Percentiles rank a stretch among this genome's conserved stretches.
Conservation (phyloP, 2,888 invertebrate species). For the Apamea anceps region DNA sequence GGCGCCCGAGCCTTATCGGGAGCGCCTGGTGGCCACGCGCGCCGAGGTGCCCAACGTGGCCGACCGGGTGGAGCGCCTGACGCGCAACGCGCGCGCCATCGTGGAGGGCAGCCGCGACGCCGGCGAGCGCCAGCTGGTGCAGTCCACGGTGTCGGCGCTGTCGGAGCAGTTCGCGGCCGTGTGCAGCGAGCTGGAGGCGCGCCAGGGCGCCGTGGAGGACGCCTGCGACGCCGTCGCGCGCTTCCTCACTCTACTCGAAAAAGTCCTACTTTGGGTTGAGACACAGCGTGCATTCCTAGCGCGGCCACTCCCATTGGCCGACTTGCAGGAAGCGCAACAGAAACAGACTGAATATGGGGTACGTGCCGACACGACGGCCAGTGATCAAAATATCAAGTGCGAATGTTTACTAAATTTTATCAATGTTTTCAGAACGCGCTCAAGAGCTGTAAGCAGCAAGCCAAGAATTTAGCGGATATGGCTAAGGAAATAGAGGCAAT, state of each 20-base stretch:
- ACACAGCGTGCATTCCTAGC: slow-evolving; percentile 95
- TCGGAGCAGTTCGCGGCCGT: slow-evolving; percentile 95
- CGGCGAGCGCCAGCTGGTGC: slow-evolving; percentile 93
- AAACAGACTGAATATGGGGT: slow-evolving; percentile 97
- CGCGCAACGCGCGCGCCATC: slow-evolving; percentile 94
- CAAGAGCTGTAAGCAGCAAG: slow-evolving; percentile 96
- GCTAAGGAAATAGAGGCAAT: slow-evolving; percentile 96
- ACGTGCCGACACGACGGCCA: slow-evolving; percentile 64
- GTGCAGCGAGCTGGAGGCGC: slow-evolving; percentile 94
- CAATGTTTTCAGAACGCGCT: slow-evolving; percentile 93
- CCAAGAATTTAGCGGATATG: slow-evolving; percentile 97
- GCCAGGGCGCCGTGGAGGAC: slow-evolving; percentile 95
- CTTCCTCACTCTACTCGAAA: slow-evolving; percentile 95
- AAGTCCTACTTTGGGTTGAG: slow-evolving; percentile 95
- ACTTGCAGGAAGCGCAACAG: slow-evolving; percentile 95
- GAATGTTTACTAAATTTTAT: slow-evolving; percentile 36
- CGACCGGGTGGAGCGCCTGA: slow-evolving; percentile 94
- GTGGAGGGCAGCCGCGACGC: slow-evolving; percentile 95
- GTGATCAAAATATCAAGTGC: background rate
- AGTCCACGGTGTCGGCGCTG: slow-evolving; percentile 93
- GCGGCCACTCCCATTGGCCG: slow-evolving; percentile 94
- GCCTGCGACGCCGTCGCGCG: slow-evolving; percentile 97
- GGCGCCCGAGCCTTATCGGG: slow-evolving; percentile 94
- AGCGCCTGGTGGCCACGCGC: slow-evolving; percentile 94
- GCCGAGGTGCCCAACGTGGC: slow-evolving; percentile 93